A percentile compares a stretch with the other conserved stretches of the same genome.
phyloP scores from a whole-genome alignment of 2,797 vertebrate species.

The Hypotaenidia okinawae region DNA sequence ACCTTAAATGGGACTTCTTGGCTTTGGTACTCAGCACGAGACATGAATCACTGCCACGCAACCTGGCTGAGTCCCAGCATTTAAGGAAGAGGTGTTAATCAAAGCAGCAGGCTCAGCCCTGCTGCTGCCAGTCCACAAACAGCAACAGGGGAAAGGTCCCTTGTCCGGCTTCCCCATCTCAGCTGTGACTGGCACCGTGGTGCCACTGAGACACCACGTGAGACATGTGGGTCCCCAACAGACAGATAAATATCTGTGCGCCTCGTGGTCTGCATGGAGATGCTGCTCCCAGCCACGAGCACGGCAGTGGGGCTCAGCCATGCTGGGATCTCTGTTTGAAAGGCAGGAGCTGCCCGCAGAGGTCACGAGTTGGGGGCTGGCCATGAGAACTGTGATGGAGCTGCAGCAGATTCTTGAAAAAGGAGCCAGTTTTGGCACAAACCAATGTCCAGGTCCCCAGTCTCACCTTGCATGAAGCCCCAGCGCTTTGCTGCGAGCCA shows the following conservation, averaged over 20 bases:
- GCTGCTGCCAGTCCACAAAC: rapidly evolving
- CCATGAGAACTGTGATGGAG: background rate
- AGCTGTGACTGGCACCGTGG: background rate
- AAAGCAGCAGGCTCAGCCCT: background rate
- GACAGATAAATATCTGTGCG: background rate
- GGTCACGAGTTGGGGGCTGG: rapidly evolving
- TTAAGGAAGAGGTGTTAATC: background rate
- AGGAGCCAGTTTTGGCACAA: background rate
- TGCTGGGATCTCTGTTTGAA: background rate
- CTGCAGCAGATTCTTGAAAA: background rate
- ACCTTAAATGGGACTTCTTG: background rate
- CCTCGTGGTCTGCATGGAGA: rapidly evolving
- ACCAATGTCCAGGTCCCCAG: rapidly evolving
- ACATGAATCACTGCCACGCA: background rate
- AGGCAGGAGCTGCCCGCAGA: background rate
- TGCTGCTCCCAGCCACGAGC: background rate
- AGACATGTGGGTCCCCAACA: rapidly evolving
- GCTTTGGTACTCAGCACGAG: background rate
- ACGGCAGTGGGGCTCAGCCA: rapidly evolving
- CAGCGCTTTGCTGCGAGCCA: background rate
- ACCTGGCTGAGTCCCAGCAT: background rate
- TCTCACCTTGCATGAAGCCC: rapidly evolving
- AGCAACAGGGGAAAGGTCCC: background rate
- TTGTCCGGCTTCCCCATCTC: background rate
- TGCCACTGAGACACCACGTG: background rate